Conservation (phyloP, 1,140 invertebrate genomes). For the Mya arenaria region DNA sequence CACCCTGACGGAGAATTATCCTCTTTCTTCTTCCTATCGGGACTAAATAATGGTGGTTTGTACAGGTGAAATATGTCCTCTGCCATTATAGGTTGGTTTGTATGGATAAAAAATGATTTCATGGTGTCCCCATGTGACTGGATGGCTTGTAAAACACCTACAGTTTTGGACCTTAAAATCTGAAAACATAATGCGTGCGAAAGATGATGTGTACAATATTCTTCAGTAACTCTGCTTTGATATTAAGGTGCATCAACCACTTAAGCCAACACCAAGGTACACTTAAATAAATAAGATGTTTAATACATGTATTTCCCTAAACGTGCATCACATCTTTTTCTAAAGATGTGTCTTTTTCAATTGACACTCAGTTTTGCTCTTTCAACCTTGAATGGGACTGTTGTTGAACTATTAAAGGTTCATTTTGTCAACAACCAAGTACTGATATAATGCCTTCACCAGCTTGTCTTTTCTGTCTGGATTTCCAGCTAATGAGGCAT, state of each 20-base stretch:
- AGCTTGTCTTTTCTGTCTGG: conserved; percentile 7
- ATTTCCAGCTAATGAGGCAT: background rate
- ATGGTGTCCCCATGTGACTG: background rate
- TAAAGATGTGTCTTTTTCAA: too few species aligned
- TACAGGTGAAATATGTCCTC: background rate
- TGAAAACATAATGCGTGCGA: background rate
- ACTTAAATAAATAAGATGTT: too few species aligned
- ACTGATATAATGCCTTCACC: conserved; percentile 26
- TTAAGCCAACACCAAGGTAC: too few species aligned
- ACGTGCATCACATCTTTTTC: too few species aligned
- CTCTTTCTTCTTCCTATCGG: background rate
- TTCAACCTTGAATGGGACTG: background rate
- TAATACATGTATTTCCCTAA: too few species aligned
- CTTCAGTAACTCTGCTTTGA: too few species aligned
- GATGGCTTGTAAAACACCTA: background rate
- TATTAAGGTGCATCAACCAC: too few species aligned
- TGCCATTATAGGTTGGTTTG: background rate
- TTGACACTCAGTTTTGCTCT: background rate
- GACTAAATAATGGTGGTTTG: background rate
- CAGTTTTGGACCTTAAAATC: background rate
- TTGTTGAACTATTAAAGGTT: background rate
- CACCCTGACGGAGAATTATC: background rate
- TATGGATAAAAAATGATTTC: background rate
- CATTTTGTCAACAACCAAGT: background rate
- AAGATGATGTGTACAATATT: background rate